Percentiles rank a stretch among this genome's conserved stretches.
phyloP scores from a whole-genome alignment of 1,140 invertebrate species.

The Drosophila triauraria region DNA sequence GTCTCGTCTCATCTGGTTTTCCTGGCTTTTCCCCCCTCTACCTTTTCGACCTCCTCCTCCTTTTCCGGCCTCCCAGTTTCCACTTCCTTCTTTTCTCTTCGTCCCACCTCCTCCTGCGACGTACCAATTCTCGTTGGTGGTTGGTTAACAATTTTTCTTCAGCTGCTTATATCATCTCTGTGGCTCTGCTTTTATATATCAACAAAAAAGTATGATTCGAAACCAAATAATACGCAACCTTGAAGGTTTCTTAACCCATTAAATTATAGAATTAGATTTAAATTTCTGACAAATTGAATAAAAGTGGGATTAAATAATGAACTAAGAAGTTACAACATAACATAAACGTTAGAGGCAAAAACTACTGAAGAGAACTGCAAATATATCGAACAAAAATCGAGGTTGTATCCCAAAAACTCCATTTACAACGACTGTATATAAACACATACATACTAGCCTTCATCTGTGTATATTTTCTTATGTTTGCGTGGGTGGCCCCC shows the following conservation, averaged over 20 bases:
- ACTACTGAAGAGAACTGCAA: constrained; percentile 2
- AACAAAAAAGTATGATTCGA: too few relatives aligned
- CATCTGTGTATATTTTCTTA: not conserved
- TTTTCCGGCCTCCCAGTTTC: not conserved
- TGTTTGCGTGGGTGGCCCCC: constrained; percentile 40
- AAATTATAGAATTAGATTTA: too few relatives aligned
- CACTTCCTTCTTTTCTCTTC: not conserved
- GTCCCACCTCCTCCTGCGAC: not conserved
- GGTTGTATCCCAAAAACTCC: not conserved
- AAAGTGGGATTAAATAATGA: too few relatives aligned
- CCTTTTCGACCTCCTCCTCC: not conserved
- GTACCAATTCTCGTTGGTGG: not conserved
- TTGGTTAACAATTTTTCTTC: constrained; percentile 31
- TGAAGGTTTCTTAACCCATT: too few relatives aligned
- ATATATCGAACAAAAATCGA: not conserved
- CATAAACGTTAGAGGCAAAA: not conserved
- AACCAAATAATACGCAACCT: too few relatives aligned
- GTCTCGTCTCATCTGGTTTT: constrained; percentile 47
- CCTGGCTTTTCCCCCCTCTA: constrained; percentile 11
- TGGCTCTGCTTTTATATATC: too few relatives aligned
- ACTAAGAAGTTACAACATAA: not conserved
- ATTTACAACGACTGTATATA: constrained; percentile 38
- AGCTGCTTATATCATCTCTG: too few relatives aligned
- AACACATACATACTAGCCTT: not conserved
- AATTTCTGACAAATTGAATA: too few relatives aligned